Conservation (phyloP, 2,113 vertebrate genomes). For the Arenaria interpres region DNA sequence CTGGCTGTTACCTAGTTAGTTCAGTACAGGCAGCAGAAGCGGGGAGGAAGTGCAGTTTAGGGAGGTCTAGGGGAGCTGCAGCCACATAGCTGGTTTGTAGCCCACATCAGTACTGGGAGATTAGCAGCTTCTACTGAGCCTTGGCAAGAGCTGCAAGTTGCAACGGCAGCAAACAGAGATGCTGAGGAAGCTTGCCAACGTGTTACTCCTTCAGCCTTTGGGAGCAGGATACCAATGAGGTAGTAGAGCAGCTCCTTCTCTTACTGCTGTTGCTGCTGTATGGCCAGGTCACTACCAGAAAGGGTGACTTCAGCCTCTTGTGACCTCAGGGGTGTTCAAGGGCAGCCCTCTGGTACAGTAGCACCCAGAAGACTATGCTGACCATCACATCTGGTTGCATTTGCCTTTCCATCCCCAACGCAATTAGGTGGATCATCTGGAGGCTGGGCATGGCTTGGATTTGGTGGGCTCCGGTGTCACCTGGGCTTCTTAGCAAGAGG, state of each 20-base stretch:
- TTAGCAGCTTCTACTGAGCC: neutral
- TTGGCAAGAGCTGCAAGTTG: neutral
- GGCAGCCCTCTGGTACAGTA: neutral
- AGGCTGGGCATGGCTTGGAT: fast-evolving
- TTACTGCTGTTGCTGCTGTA: neutral
- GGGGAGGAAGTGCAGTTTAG: neutral
- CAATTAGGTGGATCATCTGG: neutral
- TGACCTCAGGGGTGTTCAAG: neutral
- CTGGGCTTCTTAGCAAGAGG: neutral
- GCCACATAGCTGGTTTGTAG: neutral
- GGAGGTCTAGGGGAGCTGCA: neutral
- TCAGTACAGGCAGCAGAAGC: neutral
- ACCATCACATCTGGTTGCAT: neutral
- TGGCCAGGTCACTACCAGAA: neutral
- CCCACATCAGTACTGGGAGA: neutral
- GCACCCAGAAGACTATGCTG: neutral
- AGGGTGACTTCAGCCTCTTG: neutral
- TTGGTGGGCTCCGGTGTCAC: neutral
- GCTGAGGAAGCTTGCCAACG: neutral
- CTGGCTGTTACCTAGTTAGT: neutral
- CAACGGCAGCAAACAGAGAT: neutral
- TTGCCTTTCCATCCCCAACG: neutral
- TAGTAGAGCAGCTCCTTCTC: neutral
- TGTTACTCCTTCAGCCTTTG: neutral
- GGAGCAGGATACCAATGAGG: neutral